Evolutionary conservation across 2,113 vertebrate species (phyloP).

Genomic region (Xiphias gladius): DNA sequence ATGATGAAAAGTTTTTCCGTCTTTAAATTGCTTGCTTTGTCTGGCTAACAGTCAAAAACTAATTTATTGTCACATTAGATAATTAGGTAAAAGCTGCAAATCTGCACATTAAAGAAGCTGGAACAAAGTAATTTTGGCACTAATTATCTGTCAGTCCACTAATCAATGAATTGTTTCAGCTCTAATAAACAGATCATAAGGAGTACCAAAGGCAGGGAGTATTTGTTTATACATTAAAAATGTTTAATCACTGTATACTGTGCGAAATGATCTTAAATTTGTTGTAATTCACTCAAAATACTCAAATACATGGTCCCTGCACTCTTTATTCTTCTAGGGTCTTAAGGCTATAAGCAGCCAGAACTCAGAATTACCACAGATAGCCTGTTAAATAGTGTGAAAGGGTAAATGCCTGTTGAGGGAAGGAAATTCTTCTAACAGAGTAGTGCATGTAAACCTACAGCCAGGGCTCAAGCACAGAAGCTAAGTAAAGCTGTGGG

Average conservation of each 20-base stretch:
- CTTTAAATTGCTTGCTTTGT: too few species aligned
- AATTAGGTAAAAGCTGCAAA: too few species aligned
- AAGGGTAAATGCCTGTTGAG: constrained; percentile 23
- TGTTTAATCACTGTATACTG: background rate
- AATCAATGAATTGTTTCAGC: background rate
- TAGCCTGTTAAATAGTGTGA: constrained; percentile 29
- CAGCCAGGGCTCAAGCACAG: constrained; percentile 52
- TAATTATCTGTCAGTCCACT: too few species aligned
- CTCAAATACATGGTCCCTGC: background rate
- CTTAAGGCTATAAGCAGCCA: constrained; percentile 28
- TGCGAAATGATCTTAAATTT: background rate
- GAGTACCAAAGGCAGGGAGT: too few species aligned
- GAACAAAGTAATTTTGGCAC: too few species aligned
- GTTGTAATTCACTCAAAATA: background rate
- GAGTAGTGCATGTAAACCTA: constrained; percentile 43
- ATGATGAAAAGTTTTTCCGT: too few species aligned
- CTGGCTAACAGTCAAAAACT: too few species aligned
- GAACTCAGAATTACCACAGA: constrained; percentile 46
- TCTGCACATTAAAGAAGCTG: too few species aligned
- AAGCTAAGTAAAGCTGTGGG: constrained; percentile 55
- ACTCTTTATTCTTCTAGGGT: background rate
- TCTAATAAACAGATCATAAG: background rate
- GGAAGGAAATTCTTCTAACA: constrained; percentile 23
- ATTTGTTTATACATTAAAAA: too few species aligned
- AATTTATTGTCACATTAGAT: too few species aligned